Base-by-base conservation (phyloP, 2,797 vertebrate genomes). In the Toxotes lorentzi region DNA sequence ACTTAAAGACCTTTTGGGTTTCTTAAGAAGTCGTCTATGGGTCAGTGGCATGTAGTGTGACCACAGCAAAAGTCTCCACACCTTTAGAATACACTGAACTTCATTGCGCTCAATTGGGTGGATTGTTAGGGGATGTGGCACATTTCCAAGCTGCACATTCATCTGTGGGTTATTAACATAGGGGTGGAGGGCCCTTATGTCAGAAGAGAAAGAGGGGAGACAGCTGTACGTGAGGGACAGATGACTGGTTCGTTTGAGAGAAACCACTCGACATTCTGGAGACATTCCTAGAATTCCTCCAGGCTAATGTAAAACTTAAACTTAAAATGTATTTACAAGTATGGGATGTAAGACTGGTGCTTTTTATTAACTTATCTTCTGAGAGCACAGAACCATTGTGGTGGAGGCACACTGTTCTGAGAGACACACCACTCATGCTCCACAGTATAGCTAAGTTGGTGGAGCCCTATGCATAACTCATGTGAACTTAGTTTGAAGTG, bases 41-140 rank as follows among this genome's bases (percentile, higher is more conserved):
- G 69, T 80, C 75, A 81, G 24, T 60, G 0, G 5, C 51, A 32
- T 35, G 58, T 73, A 7, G 17, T 60, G 68, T 61, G 70, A 74
- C 23, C 21, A 35, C 35, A 21, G 51, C 32, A 14, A 32, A 77
- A 6, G 7, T 62, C 8, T 30, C 19, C 35, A 56, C 67, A 48
- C 8, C 30, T 50, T 64, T n/a, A 58, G 17, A 73, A 61, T 21
- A 5, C n/a, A 1, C 1, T 24, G 7, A 23, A 14, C 9, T 40
- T 58, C 10, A 23, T 11, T 9, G 24, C 14, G 0, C 34, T 32
- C 3, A 2, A 68, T 85, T 88, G 83, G 82, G 50, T 14, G 30
- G 50, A 12, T 6, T 16, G 12, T 61, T 47, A 48, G 86, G 87
- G 87, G 83, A 78, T 70, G 90, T 84, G 82, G 73, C 82, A 4